Evolutionary conservation across 2,113 vertebrate genomes (phyloP).

Genomic region (Nansenia antarctica): DNA sequence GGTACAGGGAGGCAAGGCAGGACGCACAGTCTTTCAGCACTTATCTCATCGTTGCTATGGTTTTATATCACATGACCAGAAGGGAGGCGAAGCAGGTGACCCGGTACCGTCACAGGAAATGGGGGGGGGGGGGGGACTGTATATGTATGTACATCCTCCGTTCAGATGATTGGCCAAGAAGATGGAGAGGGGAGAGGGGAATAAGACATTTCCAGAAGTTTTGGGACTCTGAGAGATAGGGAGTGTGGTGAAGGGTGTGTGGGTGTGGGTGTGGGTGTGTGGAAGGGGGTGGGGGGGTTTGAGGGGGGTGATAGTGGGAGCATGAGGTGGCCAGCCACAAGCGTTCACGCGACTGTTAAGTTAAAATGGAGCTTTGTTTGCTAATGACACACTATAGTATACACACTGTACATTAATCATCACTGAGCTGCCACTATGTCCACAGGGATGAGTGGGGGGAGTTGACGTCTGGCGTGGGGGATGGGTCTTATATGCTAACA

Average conservation of each 20-base stretch:
- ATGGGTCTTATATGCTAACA: slow-evolving; percentile 70
- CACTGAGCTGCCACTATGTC: slow-evolving; percentile 70
- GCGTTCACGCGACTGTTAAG: slow-evolving; percentile 78
- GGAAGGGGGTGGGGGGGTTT: slow-evolving; percentile 22
- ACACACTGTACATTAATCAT: slow-evolving; percentile 82
- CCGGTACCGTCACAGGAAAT: slow-evolving; percentile 5
- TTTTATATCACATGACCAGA: slow-evolving; percentile 62
- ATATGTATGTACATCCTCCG: slow-evolving; percentile 17
- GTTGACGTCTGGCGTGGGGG: background rate
- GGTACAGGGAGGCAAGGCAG: slow-evolving; percentile 53
- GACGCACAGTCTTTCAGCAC: slow-evolving; percentile 56
- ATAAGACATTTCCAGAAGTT: background rate
- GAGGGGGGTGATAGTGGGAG: slow-evolving; percentile 59
- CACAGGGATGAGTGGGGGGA: slow-evolving; percentile 57
- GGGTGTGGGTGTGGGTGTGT: slow-evolving; percentile 35
- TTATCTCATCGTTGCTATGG: slow-evolving; percentile 54
- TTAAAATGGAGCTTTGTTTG: slow-evolving; percentile 73
- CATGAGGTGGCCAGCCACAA: slow-evolving; percentile 86
- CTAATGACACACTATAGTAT: slow-evolving; percentile 78
- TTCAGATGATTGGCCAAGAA: background rate
- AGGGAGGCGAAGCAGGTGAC: slow-evolving; percentile 37
- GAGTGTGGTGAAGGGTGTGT: slow-evolving; percentile 33
- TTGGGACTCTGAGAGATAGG: too few species aligned
- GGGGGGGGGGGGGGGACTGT: slow-evolving; percentile 27
- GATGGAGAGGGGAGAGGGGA: background rate